phyloP scores from a whole-genome alignment of 2,113 vertebrate genomes.

The Menura novaehollandiae region DNA sequence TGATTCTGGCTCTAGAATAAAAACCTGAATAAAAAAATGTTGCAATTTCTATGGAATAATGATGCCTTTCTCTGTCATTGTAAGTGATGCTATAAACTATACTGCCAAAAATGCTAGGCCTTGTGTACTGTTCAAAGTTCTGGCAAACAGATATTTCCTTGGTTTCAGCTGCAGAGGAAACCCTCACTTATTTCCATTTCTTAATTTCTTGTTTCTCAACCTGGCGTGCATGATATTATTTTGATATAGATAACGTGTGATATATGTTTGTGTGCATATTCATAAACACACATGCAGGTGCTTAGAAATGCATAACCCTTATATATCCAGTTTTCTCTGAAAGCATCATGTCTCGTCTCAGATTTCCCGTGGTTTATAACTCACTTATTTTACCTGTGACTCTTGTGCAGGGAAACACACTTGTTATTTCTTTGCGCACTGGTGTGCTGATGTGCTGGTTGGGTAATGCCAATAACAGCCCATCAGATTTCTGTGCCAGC shows the following conservation, averaged over 20 bases:
- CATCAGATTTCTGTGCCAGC: background rate
- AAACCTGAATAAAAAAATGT: background rate
- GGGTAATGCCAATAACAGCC: background rate
- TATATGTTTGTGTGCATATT: too few relatives aligned
- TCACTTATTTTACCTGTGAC: background rate
- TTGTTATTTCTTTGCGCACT: background rate
- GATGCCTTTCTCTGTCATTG: background rate
- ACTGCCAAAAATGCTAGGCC: background rate
- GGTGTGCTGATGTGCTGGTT: background rate
- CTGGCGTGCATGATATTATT: background rate
- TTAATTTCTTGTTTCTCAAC: background rate
- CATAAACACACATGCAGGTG: too few relatives aligned
- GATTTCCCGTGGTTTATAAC: background rate
- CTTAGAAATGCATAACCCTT: background rate
- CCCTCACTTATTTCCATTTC: background rate
- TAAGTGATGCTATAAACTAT: background rate
- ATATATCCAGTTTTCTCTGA: background rate
- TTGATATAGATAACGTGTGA: background rate
- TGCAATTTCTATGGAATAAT: background rate
- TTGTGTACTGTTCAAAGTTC: background rate
- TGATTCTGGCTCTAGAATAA: background rate
- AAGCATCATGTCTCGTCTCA: background rate
- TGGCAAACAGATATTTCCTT: background rate
- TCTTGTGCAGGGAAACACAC: background rate
- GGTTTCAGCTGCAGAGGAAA: background rate